Evolutionary conservation across 2,888 invertebrate species (phyloP).

Genomic region (Bembecia ichneumoniformis): DNA sequence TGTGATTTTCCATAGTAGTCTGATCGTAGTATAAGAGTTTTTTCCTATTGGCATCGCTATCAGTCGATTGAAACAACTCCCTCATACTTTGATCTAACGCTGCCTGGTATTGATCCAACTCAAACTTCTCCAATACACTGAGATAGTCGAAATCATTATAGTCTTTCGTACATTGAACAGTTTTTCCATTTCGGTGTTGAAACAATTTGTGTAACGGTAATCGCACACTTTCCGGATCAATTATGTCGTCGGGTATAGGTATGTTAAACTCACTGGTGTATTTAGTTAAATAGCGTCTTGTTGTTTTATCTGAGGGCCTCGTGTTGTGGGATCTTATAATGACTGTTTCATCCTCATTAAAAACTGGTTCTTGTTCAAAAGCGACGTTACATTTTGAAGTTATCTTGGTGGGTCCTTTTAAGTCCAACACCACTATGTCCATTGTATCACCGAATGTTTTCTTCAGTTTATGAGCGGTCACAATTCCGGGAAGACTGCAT

Average conservation of each 20-base stretch:
- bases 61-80: slow-evolving; percentile 35
- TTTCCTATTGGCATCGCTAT: slow-evolving; percentile 21
- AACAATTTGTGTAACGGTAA: slow-evolving; percentile 41
- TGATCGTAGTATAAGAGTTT: slow-evolving; percentile 43
- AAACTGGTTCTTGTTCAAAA: slow-evolving; percentile 25
- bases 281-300: slow-evolving; percentile 34
- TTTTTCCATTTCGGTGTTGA: slow-evolving; percentile 40
- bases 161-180: slow-evolving; percentile 30
- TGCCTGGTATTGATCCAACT: slow-evolving; percentile 51
- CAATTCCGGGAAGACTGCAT: slow-evolving; percentile 56
- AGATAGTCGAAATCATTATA: slow-evolving; percentile 51
- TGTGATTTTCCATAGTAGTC: slow-evolving; percentile 53
- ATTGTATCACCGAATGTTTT: slow-evolving; percentile 51
- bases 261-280: slow-evolving; percentile 44
- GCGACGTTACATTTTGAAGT: slow-evolving; percentile 38
- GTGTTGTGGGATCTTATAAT: not conserved
- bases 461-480: slow-evolving; percentile 56
- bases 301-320: slow-evolving; percentile 24
- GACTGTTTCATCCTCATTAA: slow-evolving; percentile 10
- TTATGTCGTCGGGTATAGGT: slow-evolving; percentile 38
- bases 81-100: slow-evolving; percentile 40
- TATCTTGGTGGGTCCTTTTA: slow-evolving; percentile 16
- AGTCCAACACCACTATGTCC: slow-evolving; percentile 53
- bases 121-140: slow-evolving; percentile 44
- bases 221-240: slow-evolving; percentile 25